phyloP scores from a whole-genome alignment of 2,888 invertebrate species.

The Criorhina ranunculi region DNA sequence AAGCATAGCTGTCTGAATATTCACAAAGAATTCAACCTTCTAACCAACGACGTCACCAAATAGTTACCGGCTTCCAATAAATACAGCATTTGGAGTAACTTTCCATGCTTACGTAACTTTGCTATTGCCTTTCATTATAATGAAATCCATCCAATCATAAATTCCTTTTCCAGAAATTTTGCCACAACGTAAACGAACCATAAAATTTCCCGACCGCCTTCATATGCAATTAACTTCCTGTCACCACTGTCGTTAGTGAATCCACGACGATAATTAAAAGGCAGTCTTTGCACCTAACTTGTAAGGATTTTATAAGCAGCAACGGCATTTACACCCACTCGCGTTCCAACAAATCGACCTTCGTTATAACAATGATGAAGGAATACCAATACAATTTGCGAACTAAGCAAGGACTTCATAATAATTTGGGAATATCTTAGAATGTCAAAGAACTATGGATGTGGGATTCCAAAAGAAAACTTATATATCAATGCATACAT shows the following conservation, averaged over 20 bases:
- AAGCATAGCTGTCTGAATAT: too few relatives aligned
- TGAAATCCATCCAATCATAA: slow-evolving; percentile 24
- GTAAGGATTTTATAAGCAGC: slow-evolving; percentile 5
- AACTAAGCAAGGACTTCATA: slow-evolving; percentile 12
- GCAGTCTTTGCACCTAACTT: not conserved
- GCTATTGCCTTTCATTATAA: slow-evolving; percentile 5
- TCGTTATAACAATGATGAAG: slow-evolving; percentile 1
- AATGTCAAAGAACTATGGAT: too few relatives aligned
- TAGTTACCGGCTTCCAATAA: too few relatives aligned
- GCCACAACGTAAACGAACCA: slow-evolving; percentile 22
- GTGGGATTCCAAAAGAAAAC: too few relatives aligned
- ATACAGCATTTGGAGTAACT: too few relatives aligned
- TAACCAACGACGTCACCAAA: too few relatives aligned
- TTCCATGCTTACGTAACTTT: too few relatives aligned
- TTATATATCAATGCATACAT: too few relatives aligned
- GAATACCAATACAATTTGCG: slow-evolving; percentile 1
- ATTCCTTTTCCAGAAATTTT: slow-evolving; percentile 16
- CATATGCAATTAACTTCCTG: slow-evolving; percentile 19
- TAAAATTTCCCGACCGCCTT: slow-evolving; percentile 9
- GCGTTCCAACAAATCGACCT: not conserved
- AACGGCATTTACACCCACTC: slow-evolving; percentile 17
- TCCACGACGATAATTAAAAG: slow-evolving; percentile 12
- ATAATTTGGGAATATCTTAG: too few relatives aligned
- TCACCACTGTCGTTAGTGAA: not conserved
- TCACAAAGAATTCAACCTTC: too few relatives aligned